Evolutionary conservation across 2,888 invertebrate genomes (phyloP).

Genomic region (Helicoverpa assulta): DNA sequence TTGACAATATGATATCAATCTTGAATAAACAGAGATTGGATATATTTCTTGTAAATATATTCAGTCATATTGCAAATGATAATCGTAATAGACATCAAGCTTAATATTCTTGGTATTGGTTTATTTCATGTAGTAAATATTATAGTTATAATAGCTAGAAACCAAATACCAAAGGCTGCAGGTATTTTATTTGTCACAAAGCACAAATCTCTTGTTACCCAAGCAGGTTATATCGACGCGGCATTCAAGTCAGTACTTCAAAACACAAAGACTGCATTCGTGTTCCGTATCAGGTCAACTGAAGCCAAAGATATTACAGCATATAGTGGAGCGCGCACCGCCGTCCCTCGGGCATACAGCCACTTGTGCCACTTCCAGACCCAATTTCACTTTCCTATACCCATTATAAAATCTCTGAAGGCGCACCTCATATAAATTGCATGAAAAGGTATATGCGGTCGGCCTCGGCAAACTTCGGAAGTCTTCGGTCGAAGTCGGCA

Average conservation of each 20-base stretch:
- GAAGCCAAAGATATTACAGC: no score
- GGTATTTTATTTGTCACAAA: not conserved
- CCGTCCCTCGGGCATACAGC: constrained; percentile 32
- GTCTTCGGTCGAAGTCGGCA: constrained; percentile 28
- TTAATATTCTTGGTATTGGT: not conserved
- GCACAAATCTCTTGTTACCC: not conserved
- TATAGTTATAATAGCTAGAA: not conserved
- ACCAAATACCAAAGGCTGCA: not conserved
- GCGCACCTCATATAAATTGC: constrained; percentile 49
- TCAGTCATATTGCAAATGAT: no score
- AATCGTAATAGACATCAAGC: not conserved
- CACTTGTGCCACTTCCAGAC: constrained; percentile 39
- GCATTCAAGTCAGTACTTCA: constrained; percentile 18
- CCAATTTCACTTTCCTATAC: constrained; percentile 53
- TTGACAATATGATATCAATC: constrained; percentile 10
- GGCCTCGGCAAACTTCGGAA: constrained; percentile 32
- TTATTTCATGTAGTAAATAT: not conserved
- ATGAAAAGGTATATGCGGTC: constrained; percentile 41
- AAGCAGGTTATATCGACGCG: not conserved
- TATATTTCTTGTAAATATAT: not conserved
- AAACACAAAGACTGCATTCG: constrained; percentile 16
- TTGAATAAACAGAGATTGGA: not conserved
- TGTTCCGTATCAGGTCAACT: constrained; percentile 24
- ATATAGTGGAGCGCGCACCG: constrained; percentile 29
- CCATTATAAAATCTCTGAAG: constrained; percentile 49